Conservation (phyloP, 2,888 invertebrate genomes). For the Drosophila testacea region DNA sequence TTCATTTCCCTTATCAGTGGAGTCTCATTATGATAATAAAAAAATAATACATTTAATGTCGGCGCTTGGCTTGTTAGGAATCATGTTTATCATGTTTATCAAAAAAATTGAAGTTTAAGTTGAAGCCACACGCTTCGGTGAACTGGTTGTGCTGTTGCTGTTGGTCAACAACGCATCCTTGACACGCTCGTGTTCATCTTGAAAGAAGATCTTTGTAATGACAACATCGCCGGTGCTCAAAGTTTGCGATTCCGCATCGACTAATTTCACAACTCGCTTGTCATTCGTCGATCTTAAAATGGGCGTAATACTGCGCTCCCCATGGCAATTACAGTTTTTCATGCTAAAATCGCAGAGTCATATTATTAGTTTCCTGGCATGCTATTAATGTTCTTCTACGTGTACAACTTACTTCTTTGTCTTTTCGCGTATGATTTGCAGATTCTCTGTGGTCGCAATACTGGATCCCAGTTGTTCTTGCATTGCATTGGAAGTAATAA, state of each 20-base stretch:
- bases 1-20: conserved; percentile 14
- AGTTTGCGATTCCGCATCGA: conserved; percentile 90
- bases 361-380: conserved; percentile 5
- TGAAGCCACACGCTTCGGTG: conserved; percentile 85
- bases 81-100: conserved; percentile 49
- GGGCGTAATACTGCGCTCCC: conserved; percentile 79
- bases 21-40: conserved; percentile 43
- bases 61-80: conserved; percentile 70
- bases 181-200: conserved; percentile 87
- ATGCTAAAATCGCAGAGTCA: conserved; percentile 63
- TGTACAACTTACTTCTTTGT: conserved; percentile 80
- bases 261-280: conserved; percentile 73
- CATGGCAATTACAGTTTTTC: conserved; percentile 83
- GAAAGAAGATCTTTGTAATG: conserved; percentile 92
- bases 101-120: conserved; percentile 48
- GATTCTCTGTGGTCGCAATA: conserved; percentile 84
- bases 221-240: conserved; percentile 96
- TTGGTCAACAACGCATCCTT: conserved; percentile 86
- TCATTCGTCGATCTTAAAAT: conserved; percentile 65
- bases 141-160: conserved; percentile 77
- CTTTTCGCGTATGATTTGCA: conserved; percentile 84
- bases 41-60: conserved; percentile 65
- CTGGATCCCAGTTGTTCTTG: conserved; percentile 83
- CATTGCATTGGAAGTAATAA: conserved; percentile 83
- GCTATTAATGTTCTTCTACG: neutral